Percentiles rank a stretch among this genome's conserved stretches.
These are phyloP conservation scores for Spea bombifrons DNA, from an alignment of 2,113 vertebrate genomes.

Conservation along the genomic window DNA sequence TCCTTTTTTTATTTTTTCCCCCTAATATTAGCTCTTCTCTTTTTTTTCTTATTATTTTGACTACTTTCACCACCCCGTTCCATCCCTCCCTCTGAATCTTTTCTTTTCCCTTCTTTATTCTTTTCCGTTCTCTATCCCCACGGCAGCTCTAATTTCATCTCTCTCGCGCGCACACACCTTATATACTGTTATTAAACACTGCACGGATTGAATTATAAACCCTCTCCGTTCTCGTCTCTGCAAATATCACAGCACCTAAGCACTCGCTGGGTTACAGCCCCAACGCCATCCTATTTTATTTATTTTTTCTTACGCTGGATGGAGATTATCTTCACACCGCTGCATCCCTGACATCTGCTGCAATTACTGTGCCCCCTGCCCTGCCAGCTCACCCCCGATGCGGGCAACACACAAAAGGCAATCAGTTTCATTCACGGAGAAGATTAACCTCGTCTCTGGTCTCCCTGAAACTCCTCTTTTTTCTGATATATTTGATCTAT, in stretches of 20 bases:
- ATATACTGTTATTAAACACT: slow-evolving; percentile 6
- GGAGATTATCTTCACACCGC: slow-evolving; percentile 29
- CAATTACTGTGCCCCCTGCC: slow-evolving; percentile 41
- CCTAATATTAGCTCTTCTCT: background rate
- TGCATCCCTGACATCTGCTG: slow-evolving; percentile 37
- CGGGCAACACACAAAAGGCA: slow-evolving; percentile 24
- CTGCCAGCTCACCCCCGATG: slow-evolving; percentile 23
- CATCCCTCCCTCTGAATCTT: background rate
- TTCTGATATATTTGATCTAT: background rate
- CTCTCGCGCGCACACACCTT: background rate
- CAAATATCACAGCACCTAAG: background rate
- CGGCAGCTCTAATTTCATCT: slow-evolving; percentile 4
- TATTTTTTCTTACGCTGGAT: background rate
- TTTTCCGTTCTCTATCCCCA: background rate
- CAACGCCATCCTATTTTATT: slow-evolving; percentile 2
- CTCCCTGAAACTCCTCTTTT: background rate
- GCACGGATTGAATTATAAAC: slow-evolving; percentile 6
- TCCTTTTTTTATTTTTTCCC: background rate
- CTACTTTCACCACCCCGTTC: background rate
- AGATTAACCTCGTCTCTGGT: slow-evolving; percentile 10
- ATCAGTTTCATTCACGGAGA: slow-evolving; percentile 20
- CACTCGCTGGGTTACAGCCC: slow-evolving; percentile 32
- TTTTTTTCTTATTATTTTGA: background rate
- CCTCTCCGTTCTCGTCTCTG: background rate
- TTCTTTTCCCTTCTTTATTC: background rate